Conservation (phyloP, 2,797 vertebrate species). For the Micropoecilia bifurca region DNA sequence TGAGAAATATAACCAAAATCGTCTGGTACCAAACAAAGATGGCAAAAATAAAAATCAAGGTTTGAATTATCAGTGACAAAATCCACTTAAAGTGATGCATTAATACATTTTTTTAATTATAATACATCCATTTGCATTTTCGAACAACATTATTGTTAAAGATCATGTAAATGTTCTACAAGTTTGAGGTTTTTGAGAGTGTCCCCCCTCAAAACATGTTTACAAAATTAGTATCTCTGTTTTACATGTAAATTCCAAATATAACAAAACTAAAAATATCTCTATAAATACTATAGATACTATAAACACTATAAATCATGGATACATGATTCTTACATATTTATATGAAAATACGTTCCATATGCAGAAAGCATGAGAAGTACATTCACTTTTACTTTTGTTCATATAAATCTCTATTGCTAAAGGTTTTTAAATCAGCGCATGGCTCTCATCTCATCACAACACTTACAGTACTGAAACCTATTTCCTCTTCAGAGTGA, state of each 20-base stretch:
- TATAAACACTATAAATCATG: too few relatives aligned
- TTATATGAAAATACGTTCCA: not conserved
- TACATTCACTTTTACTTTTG: not conserved
- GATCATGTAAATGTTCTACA: not conserved
- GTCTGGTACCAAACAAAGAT: not conserved
- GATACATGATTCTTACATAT: not conserved
- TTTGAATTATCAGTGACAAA: not conserved
- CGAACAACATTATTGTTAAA: slow-evolving; percentile 20
- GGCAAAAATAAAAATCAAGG: slow-evolving; percentile 11
- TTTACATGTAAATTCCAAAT: slow-evolving; percentile 22
- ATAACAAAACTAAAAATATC: not conserved
- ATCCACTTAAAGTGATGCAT: slow-evolving; percentile 15
- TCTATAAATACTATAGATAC: too few relatives aligned
- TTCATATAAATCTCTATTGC: slow-evolving; percentile 18
- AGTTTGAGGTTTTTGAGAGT: not conserved
- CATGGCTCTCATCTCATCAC: slow-evolving; percentile 34
- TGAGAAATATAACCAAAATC: slow-evolving; percentile 4
- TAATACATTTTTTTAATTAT: not conserved
- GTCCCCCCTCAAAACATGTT: slow-evolving; percentile 5
- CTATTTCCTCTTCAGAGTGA: slow-evolving; percentile 35
- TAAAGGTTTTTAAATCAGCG: slow-evolving; percentile 12
- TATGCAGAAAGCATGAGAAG: not conserved
- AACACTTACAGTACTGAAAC: slow-evolving; percentile 23
- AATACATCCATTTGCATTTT: slow-evolving; percentile 20
- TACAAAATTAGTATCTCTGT: slow-evolving; percentile 24